Evolutionary conservation across 2,797 vertebrate species (phyloP), one percentile per base, ranked within the genome.

Genomic region (Sebastolobus alascanus): DNA sequence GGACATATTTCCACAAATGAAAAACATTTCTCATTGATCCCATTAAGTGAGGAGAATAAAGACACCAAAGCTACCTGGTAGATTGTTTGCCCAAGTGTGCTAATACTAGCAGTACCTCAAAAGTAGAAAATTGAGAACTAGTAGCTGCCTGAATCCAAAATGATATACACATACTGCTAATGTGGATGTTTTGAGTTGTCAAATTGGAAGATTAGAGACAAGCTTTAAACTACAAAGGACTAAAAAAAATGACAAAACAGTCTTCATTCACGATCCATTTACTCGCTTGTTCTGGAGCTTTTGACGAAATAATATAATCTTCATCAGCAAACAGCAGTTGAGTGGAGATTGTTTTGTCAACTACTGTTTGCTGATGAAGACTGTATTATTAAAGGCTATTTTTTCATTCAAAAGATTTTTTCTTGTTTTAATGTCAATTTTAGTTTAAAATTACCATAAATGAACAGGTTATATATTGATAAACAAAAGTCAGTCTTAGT

Each of bases 51-150:
- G 37, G 83, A 82, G 72, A 84, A 79, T 18, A 59, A 5, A 68
- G 77, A 92, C 86, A 77, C 82, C 79, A 60, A 67, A 71, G n/a
- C 16, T 70, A 9, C 7, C 6, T 2, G 22, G 4, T 38, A 20
- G 8, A 46, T 27, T 59, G 4, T 54, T 72, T 31, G 46, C 13
- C 14, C 8, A 3, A 50, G 18, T 3, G 29, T 27, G 22, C 4
- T 78, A 18, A 56, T 7, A 25, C 16, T 8, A 29, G 38, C 9
- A 22, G 38, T 4, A 16, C 37, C 13, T 46, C 10, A 31, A 25
- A 63, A 8, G 12, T 0, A n/a, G 2, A 38, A 27, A 1, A 11
- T 13, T 1, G 5, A 58, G 9, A 60, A 50, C 4, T 22, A 40
- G n/a, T 38, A 33, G 29, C 38, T 67, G 27, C 54, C 63, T 65